These are phyloP conservation scores for Phyto melanocephala DNA, from an alignment of 2,888 invertebrate genomes.

Conservation along the genomic window DNA sequence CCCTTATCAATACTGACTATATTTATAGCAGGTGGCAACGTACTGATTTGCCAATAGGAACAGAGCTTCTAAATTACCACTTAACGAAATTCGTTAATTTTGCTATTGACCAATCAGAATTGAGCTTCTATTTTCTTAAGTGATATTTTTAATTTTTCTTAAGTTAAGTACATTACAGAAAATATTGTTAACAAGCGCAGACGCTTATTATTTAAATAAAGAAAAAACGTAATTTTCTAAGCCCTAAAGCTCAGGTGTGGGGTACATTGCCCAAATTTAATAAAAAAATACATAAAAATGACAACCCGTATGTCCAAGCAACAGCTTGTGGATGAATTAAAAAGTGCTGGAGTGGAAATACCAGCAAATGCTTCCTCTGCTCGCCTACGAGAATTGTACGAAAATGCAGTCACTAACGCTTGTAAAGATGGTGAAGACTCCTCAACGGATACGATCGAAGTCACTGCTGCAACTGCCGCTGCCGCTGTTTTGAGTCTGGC, in stretches of 20 bases:
- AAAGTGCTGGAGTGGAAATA: slow-evolving; percentile 5
- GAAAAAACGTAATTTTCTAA: background rate
- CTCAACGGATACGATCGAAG: background rate
- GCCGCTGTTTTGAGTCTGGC: background rate
- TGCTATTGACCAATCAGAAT: no score
- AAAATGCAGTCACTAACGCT: background rate
- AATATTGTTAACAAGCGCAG: background rate
- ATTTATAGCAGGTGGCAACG: no score
- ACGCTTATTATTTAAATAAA: no score
- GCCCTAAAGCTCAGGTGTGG: slow-evolving; percentile 12
- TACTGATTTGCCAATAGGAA: no score
- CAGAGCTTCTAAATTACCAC: no score
- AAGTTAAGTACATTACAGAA: background rate
- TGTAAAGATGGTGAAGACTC: background rate
- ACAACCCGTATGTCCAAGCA: background rate
- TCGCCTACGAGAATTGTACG: background rate
- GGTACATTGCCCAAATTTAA: background rate
- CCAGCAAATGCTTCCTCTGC: background rate
- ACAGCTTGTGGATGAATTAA: slow-evolving; percentile 5
- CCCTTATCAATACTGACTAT: no score
- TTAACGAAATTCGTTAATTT: no score
- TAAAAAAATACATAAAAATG: background rate
- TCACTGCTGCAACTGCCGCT: background rate
- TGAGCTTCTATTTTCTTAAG: no score
- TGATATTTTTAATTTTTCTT: background rate